phyloP scores from a whole-genome alignment of 2,888 invertebrate genomes.

The Hypomecis atomaria region DNA sequence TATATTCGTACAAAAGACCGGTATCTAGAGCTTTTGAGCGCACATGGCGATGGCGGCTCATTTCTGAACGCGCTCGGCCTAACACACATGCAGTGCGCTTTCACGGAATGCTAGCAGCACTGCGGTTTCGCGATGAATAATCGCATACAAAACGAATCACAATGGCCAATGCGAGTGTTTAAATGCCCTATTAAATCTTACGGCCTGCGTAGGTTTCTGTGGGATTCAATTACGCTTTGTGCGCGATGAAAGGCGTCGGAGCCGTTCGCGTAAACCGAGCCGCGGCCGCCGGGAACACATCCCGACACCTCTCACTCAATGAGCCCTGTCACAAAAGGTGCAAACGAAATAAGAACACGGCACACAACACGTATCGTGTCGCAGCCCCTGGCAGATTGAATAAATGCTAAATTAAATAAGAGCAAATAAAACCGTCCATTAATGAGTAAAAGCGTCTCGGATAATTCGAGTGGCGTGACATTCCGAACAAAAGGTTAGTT shows the following conservation, averaged over 20 bases:
- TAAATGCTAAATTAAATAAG: conserved; percentile 85
- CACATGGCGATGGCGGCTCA: conserved; percentile 58
- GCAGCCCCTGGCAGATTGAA: conserved; percentile 75
- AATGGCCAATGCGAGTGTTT: conserved; percentile 84
- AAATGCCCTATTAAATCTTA: conserved; percentile 85
- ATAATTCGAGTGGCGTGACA: conserved; percentile 74
- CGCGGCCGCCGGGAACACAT: conserved; percentile 76
- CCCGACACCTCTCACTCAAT: conserved; percentile 83
- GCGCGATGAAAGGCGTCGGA: conserved; percentile 81
- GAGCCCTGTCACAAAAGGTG: conserved; percentile 83
- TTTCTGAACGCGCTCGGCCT: conserved; percentile 65
- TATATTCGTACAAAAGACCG: conserved; percentile 49
- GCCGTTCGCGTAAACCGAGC: conserved; percentile 80
- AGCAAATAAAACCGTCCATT: conserved; percentile 81
- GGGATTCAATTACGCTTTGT: conserved; percentile 85
- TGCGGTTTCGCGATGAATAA: conserved; percentile 79
- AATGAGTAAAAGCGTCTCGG: conserved; percentile 76
- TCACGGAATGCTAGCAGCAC: conserved; percentile 73
- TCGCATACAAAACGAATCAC: conserved; percentile 80
- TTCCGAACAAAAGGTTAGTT: conserved; percentile 65
- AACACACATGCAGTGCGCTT: conserved; percentile 67
- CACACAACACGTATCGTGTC: conserved; percentile 73
- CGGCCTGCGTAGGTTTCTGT: conserved; percentile 82
- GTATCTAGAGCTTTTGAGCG: conserved; percentile 58
- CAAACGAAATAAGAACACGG: conserved; percentile 74